Conservation (phyloP, 2,888 invertebrate genomes). For the Thera britannica region DNA sequence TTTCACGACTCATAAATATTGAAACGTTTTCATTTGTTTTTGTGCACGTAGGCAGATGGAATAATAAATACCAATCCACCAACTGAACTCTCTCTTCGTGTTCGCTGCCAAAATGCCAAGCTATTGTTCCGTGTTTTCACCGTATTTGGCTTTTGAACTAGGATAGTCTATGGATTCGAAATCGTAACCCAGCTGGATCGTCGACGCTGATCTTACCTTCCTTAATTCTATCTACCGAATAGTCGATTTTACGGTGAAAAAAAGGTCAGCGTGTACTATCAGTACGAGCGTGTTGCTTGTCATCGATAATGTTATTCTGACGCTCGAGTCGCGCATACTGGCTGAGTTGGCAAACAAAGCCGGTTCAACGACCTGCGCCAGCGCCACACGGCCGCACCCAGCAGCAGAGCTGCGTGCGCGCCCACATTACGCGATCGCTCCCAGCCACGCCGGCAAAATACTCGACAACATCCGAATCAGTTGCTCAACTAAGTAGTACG, state of each 20-base stretch:
- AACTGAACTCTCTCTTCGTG: constrained; percentile 62
- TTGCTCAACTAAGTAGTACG: constrained; percentile 1
- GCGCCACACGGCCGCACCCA: constrained; percentile 70
- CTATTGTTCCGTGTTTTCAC: constrained; percentile 65
- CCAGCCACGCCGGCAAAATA: constrained; percentile 32
- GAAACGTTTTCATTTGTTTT: constrained; percentile 24
- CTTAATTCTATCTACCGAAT: background rate
- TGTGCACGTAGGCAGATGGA: constrained; percentile 21
- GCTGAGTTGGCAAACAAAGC: constrained; percentile 85
- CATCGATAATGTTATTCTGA: constrained; percentile 71
- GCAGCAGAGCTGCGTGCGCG: constrained; percentile 63
- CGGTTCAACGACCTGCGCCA: constrained; percentile 73
- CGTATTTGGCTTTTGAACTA: constrained; percentile 35
- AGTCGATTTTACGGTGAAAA: background rate
- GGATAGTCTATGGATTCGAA: background rate
- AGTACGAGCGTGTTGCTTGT: constrained; percentile 54
- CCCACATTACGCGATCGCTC: constrained; percentile 48
- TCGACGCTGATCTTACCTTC: no score
- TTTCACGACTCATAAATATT: constrained; percentile 25
- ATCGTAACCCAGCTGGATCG: background rate
- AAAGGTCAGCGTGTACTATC: constrained; percentile 35
- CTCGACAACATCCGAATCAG: constrained; percentile 21
- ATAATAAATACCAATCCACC: constrained; percentile 21
- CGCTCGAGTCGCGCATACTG: constrained; percentile 70
- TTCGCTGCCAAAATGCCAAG: constrained; percentile 48